Evolutionary conservation across 1,140 invertebrate species (phyloP).

Genomic region (Orius laevigatus): DNA sequence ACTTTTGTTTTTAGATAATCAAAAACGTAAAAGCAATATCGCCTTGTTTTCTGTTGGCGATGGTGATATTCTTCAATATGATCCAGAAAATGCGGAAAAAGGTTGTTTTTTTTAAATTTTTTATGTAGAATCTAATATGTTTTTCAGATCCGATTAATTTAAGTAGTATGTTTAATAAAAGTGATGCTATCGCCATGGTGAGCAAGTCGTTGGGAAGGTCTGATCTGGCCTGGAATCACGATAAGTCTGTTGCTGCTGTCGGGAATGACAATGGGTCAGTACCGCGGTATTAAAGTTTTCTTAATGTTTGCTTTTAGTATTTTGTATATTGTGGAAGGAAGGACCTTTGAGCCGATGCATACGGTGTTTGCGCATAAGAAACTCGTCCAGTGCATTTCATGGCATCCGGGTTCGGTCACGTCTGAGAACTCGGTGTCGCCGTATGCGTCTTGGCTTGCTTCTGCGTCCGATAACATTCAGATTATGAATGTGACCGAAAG

Average conservation of each 20-base stretch:
- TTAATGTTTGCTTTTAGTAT: slow-evolving; percentile 11
- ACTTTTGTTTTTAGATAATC: too few species aligned
- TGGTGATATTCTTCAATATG: slow-evolving; percentile 22
- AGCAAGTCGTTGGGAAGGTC: slow-evolving; percentile 22
- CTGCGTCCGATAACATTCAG: slow-evolving; percentile 31
- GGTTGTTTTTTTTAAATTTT: slow-evolving; percentile 9
- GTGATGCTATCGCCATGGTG: slow-evolving; percentile 12
- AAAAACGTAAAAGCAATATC: slow-evolving; percentile 8
- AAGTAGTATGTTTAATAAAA: slow-evolving; percentile 2
- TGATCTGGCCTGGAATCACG: slow-evolving; percentile 44
- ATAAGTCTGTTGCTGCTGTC: slow-evolving; percentile 37
- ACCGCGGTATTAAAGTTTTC: not conserved
- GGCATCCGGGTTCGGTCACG: slow-evolving; percentile 31
- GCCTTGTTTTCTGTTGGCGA: slow-evolving; percentile 24
- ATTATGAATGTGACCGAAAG: slow-evolving; percentile 24
- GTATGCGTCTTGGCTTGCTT: slow-evolving; percentile 28
- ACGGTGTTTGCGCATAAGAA: slow-evolving; percentile 29
- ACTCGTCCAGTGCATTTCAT: slow-evolving; percentile 30
- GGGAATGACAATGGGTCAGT: slow-evolving; percentile 39
- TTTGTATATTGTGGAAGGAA: slow-evolving; percentile 19
- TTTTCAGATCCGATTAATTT: slow-evolving; percentile 19
- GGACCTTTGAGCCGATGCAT: slow-evolving; percentile 21
- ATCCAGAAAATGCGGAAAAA: slow-evolving; percentile 19
- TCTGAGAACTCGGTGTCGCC: slow-evolving; percentile 23
- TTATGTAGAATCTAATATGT: not conserved